Percentiles rank a stretch among this genome's conserved stretches.
Evolutionary conservation across 2,888 invertebrate genomes (phyloP).

Genomic region (Conistra vaccinii): DNA sequence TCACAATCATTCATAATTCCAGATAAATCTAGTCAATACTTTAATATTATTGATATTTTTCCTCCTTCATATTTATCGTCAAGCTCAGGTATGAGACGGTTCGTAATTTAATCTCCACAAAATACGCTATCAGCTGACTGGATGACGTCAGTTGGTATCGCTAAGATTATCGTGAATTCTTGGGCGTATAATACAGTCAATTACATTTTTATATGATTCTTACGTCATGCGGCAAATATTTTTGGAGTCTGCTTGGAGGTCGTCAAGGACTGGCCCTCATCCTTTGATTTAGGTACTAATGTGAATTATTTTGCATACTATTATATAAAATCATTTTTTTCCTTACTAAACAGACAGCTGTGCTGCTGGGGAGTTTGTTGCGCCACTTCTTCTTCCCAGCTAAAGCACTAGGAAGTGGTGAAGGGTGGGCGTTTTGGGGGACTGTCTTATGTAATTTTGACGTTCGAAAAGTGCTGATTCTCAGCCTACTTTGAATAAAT

Average conservation of each 20-base stretch:
- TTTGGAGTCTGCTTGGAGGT: constrained; percentile 3
- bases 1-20: constrained; percentile 11
- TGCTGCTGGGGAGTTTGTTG: too few species aligned
- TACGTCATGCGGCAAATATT: constrained; percentile 54
- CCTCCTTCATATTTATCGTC: constrained; percentile 37
- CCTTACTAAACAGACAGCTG: too few species aligned
- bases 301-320: too few species aligned
- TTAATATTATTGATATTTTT: constrained; percentile 20
- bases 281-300: not conserved
- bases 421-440: too few species aligned
- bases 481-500: too few species aligned
- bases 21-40: constrained; percentile 1
- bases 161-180: constrained; percentile 52
- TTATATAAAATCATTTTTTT: too few species aligned
- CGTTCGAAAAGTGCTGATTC: too few species aligned
- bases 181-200: constrained; percentile 29
- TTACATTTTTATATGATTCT: constrained; percentile 28
- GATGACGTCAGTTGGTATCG: constrained; percentile 58
- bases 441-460: too few species aligned
- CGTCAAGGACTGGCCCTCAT: not conserved
- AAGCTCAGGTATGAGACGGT: constrained; percentile 22
- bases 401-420: too few species aligned
- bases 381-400: too few species aligned
- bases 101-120: constrained; percentile 36
- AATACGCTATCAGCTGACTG: constrained; percentile 56